phyloP scores from a whole-genome alignment of 2,797 vertebrate genomes.

The Fundulus diaphanus region DNA sequence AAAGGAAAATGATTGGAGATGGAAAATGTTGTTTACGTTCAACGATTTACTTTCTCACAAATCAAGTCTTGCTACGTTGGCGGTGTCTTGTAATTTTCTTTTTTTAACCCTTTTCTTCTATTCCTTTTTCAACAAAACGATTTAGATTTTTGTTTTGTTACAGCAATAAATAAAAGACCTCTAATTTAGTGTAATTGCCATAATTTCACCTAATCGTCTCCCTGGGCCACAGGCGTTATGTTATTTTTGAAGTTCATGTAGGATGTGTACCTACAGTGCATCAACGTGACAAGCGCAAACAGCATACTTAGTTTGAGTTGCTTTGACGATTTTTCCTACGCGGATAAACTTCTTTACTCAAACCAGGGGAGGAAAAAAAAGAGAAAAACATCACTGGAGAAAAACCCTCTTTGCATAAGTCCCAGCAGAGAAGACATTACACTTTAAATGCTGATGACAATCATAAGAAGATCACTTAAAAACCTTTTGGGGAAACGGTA shows the following conservation, averaged over 20 bases:
- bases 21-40: background rate
- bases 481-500: slow-evolving; percentile 51
- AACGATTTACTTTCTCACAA: background rate
- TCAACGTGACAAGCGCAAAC: slow-evolving; percentile 55
- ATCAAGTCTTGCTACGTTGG: background rate
- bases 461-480: slow-evolving; percentile 62
- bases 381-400: slow-evolving; percentile 14
- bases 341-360: slow-evolving; percentile 37
- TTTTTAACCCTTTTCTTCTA: background rate
- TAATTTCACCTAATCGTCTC: slow-evolving; percentile 71
- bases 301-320: slow-evolving; percentile 25
- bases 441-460: slow-evolving; percentile 55
- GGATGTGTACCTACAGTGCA: slow-evolving; percentile 66
- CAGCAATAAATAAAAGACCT: slow-evolving; percentile 38
- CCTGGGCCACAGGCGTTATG: slow-evolving; percentile 63
- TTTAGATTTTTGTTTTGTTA: slow-evolving; percentile 20
- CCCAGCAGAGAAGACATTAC: slow-evolving; percentile 41
- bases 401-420: slow-evolving; percentile 32
- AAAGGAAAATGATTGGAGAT: no score
- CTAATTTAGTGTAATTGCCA: slow-evolving; percentile 67
- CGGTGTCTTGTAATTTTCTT: background rate
- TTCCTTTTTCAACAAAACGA: background rate
- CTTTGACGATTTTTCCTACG: slow-evolving; percentile 22
- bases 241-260: slow-evolving; percentile 69
- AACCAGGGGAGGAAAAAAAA: slow-evolving; percentile 10